Evolutionary conservation across 2,113 vertebrate genomes (phyloP), one percentile per base, ranked within the genome.

Genomic region (Telmatochromis brachygnathus): DNA sequence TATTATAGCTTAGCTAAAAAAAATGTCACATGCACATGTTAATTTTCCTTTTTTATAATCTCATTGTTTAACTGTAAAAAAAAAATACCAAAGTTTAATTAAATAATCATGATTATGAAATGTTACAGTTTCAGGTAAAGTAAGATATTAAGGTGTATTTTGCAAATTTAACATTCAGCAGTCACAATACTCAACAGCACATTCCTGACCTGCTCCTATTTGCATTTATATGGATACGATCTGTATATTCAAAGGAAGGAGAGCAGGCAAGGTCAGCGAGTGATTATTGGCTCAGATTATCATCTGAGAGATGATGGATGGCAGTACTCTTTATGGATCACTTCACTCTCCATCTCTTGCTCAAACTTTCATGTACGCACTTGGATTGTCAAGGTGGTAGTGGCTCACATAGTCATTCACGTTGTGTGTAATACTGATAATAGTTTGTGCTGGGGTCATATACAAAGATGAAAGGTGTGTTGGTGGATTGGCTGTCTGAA

Each of bases 301-400:
- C 7, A 84, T 91, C 51, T 51, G 14, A 55, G 73, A 82, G 49
- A 86, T 91, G 94, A 91, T 84, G 73, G 88, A 92, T 91, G 53
- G 65, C 39, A 10, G 23, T 5, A 82, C 65, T 88, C 49, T 82
- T 84, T 77, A 88, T 79, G 75, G 81, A 82, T 90, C 89, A 51
- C 82, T 68, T 89, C 65, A 47, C 65, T 84, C 33, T 14, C 23
- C 23, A 11, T 49, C 65, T 73, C 77, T 54, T 73, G 14, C 39
- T 75, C 13, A 26, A 73, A 17, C 39, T 26, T 6, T 47, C 23
- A 30, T 7, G 23, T 1, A 19, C 0, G 0, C 15, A 75, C 15
- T 12, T 30, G 42, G 3, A 49, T 75, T 9, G 5, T 19, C 70
- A 49, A 49, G 23, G 9, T 84, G n/a, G 15, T 5, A 7, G 81